A percentile compares a stretch with the other conserved stretches of the same genome.
Conservation (phyloP, 2,113 vertebrate genomes). For the Tretioscincus oriximinensis region DNA sequence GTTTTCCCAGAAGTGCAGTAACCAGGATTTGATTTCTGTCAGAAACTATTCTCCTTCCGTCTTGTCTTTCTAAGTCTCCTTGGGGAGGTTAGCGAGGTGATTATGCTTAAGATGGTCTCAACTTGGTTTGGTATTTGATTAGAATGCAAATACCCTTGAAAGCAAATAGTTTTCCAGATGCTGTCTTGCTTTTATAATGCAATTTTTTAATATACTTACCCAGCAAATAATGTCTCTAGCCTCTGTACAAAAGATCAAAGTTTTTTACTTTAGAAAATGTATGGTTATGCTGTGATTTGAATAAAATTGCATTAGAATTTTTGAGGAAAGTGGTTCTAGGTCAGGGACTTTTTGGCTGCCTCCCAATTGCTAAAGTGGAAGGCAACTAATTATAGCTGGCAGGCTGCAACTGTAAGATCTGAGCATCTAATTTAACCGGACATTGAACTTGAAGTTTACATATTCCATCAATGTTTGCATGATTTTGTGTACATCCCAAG, state of each 20-base stretch:
- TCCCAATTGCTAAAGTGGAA: too few relatives aligned
- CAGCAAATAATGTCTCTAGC: constrained; percentile 38
- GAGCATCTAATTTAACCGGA: too few relatives aligned
- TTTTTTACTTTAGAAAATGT: constrained; percentile 12
- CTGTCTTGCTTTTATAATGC: constrained; percentile 35
- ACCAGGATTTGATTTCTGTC: constrained; percentile 69
- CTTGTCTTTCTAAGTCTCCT: constrained; percentile 54
- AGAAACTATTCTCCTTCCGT: constrained; percentile 65
- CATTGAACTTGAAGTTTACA: too few relatives aligned
- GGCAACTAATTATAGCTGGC: too few relatives aligned
- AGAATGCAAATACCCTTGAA: constrained; percentile 67
- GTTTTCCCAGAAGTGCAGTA: constrained; percentile 61
- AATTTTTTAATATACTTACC: constrained; percentile 42
- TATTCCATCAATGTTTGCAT: too few relatives aligned
- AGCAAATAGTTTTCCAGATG: constrained; percentile 57
- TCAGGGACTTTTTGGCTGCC: too few relatives aligned
- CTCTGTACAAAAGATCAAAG: neutral
- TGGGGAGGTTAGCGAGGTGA: constrained; percentile 60
- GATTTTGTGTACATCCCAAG: too few relatives aligned
- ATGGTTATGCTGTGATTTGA: constrained; percentile 16
- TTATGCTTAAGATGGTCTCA: constrained; percentile 61
- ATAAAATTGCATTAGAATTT: neutral
- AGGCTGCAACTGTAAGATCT: too few relatives aligned
- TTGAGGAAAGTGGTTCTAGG: too few relatives aligned
- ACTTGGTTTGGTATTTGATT: constrained; percentile 58